Evolutionary conservation across 2,888 invertebrate genomes (phyloP).

Genomic region (Steinernema hermaphroditum): DNA sequence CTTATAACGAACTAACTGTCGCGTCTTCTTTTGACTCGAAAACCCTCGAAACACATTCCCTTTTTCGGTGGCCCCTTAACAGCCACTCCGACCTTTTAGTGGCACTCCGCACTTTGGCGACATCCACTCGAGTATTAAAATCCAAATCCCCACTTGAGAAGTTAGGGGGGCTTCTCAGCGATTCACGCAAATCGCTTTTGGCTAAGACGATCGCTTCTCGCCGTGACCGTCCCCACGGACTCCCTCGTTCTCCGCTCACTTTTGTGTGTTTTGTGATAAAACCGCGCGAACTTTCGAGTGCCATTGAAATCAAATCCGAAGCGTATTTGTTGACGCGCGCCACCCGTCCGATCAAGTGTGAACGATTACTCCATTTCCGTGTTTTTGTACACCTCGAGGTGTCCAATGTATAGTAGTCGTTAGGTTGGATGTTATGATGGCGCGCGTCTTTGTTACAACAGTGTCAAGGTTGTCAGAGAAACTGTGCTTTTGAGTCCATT

Average conservation of each 20-base stretch:
- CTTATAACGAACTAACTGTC: no score
- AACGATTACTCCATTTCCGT: slow-evolving; percentile 30
- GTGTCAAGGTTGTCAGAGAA: no score
- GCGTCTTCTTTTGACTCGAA: not conserved
- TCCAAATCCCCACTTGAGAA: slow-evolving; percentile 19
- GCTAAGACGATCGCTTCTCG: slow-evolving; percentile 11
- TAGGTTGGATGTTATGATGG: no score
- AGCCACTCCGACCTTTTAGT: slow-evolving; percentile 27
- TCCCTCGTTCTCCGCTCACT: not conserved
- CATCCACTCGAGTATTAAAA: slow-evolving; percentile 25
- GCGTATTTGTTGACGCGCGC: slow-evolving; percentile 14
- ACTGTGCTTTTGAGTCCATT: no score
- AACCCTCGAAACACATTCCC: not conserved
- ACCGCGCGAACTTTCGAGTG: slow-evolving; percentile 28
- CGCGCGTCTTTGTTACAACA: no score
- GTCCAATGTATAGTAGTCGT: not conserved
- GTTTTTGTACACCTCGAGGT: not conserved
- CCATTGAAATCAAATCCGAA: slow-evolving; percentile 29
- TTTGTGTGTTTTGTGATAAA: slow-evolving; percentile 31
- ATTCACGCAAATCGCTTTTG: slow-evolving; percentile 31
- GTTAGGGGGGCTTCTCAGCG: not conserved
- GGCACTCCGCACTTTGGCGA: slow-evolving; percentile 15
- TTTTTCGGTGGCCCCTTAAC: not conserved
- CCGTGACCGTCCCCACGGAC: not conserved
- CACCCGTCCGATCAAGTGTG: slow-evolving; percentile 26